Conservation (phyloP, 64 coral and sea anemone species). For the Montipora foliosa region DNA sequence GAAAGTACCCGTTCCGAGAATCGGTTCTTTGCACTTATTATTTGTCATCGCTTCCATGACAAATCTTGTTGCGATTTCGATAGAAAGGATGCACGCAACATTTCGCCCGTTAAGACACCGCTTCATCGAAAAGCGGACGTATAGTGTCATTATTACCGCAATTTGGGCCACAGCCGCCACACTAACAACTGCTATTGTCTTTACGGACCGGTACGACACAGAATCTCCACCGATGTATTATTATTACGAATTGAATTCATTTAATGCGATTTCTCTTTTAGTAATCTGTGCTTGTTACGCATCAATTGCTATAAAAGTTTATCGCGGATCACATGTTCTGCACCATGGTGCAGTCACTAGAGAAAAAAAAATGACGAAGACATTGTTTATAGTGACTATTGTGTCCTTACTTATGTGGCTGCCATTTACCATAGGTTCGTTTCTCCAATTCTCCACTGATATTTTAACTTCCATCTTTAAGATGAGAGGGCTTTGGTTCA, state of each 20-base stretch:
- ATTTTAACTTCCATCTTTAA: too few species aligned
- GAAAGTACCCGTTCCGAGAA: background rate
- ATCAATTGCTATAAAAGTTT: background rate
- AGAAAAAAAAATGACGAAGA: background rate
- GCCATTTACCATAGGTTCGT: background rate
- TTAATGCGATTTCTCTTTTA: background rate
- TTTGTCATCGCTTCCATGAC: background rate
- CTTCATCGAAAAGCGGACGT: background rate
- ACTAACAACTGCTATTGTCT: background rate
- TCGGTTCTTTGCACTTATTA: background rate
- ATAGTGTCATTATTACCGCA: background rate
- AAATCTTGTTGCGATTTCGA: too few species aligned
- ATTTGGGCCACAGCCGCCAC: background rate
- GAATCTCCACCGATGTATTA: too few species aligned
- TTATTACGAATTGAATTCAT: background rate
- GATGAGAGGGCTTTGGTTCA: background rate
- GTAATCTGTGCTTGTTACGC: slow-evolving; percentile 5
- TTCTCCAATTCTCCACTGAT: background rate
- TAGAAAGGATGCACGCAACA: background rate
- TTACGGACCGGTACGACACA: background rate
- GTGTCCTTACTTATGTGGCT: background rate
- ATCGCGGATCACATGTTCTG: background rate
- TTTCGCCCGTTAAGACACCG: background rate
- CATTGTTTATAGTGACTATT: background rate
- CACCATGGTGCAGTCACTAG: background rate